A percentile compares a stretch with the other conserved stretches of the same genome.
Evolutionary conservation across 2,797 vertebrate species (phyloP).

Genomic region (Crenuchus spilurus): DNA sequence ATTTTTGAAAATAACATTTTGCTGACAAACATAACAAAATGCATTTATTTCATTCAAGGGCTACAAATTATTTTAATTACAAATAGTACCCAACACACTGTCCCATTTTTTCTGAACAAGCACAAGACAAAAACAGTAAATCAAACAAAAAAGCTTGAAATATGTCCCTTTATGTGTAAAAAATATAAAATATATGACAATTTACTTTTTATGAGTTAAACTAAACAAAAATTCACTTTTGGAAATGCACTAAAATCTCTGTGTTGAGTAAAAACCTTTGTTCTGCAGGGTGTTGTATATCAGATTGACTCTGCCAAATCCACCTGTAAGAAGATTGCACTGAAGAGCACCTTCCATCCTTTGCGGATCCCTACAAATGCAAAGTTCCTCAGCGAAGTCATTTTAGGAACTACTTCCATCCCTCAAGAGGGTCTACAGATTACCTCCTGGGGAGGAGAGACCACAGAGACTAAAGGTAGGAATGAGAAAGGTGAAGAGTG

Average conservation of each 20-base stretch:
- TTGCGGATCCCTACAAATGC: constrained; percentile 9
- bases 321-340: background rate
- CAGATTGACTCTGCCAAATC: background rate
- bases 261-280: background rate
- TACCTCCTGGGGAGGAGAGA: constrained; percentile 20
- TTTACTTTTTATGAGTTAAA: no score
- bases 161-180: no score
- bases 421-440: constrained; percentile 1
- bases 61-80: no score
- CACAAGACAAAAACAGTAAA: no score
- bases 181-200: no score
- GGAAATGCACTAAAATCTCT: background rate
- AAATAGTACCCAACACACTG: no score
- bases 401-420: constrained; percentile 11
- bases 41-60: no score
- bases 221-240: background rate
- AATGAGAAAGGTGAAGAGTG: background rate
- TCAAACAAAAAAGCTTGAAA: no score
- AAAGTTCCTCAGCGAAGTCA: background rate
- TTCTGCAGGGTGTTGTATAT: constrained; percentile 8
- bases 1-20: no score
- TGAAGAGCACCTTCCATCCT: constrained; percentile 26
- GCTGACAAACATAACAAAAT: no score
- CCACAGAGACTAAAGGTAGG: constrained; percentile 4
- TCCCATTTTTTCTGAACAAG: no score